These are phyloP conservation scores for Tipula confusa DNA, from an alignment of 2,888 invertebrate genomes.

Conservation along the genomic window DNA sequence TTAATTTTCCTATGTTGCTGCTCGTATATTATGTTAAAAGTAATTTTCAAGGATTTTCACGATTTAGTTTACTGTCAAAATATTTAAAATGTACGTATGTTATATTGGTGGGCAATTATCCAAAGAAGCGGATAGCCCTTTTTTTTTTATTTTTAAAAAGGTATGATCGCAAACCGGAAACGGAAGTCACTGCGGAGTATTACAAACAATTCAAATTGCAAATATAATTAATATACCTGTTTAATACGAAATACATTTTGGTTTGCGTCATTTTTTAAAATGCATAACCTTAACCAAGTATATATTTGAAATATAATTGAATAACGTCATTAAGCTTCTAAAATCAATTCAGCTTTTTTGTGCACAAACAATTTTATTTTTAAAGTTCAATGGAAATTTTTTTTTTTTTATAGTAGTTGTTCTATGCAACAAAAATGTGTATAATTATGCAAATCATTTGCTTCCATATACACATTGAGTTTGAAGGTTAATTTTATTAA, in stretches of 20 bases:
- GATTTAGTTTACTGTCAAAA: background rate
- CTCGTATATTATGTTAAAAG: background rate
- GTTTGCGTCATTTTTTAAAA: background rate
- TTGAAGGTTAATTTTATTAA: constrained; percentile 12
- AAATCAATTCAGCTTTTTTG: background rate
- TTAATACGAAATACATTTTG: background rate
- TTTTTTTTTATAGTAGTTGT: background rate
- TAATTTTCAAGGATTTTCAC: background rate
- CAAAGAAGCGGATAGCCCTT: background rate
- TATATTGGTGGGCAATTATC: background rate
- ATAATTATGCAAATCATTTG: background rate
- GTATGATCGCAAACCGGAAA: background rate
- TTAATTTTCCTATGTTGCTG: background rate
- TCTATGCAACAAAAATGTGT: background rate
- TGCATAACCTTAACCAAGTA: background rate
- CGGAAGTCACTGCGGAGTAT: background rate
- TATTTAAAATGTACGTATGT: background rate
- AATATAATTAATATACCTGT: background rate
- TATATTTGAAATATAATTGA: background rate
- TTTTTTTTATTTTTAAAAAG: background rate
- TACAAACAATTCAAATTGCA: background rate
- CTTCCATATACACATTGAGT: background rate
- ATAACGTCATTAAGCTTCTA: background rate
- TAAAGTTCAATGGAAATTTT: background rate
- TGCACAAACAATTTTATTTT: background rate